These are phyloP conservation scores for Oophaga pumilio DNA, from an alignment of 2,113 vertebrate species.

Conservation along the genomic window DNA sequence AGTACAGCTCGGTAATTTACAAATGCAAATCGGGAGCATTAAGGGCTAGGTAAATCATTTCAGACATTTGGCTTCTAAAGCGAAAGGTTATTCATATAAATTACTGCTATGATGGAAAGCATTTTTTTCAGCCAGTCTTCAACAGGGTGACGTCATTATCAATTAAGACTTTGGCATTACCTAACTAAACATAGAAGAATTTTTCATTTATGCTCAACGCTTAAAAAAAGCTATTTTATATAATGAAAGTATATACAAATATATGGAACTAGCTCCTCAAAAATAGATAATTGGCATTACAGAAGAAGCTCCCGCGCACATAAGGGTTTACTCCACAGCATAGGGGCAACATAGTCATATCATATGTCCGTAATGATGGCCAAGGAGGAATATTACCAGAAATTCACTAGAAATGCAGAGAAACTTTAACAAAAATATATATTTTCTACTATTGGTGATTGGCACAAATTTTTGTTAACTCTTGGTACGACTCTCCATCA, in stretches of 20 bases:
- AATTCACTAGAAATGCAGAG: too few species aligned
- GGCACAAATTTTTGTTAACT: too few species aligned
- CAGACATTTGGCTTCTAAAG: conserved; percentile 52
- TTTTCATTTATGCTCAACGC: not conserved
- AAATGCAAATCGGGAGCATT: conserved; percentile 39
- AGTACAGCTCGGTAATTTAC: conserved; percentile 37
- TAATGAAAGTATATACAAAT: not conserved
- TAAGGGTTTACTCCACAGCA: not conserved
- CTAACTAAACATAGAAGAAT: not conserved
- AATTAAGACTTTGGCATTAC: conserved; percentile 54
- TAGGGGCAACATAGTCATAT: too few species aligned
- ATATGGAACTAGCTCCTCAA: not conserved
- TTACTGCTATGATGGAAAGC: conserved; percentile 21
- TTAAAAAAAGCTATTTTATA: not conserved
- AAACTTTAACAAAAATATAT: too few species aligned
- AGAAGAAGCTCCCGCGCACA: not conserved
- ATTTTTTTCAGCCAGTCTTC: conserved; percentile 17
- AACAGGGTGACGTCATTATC: conserved; percentile 48
- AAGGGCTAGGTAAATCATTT: conserved; percentile 39
- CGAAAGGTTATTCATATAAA: conserved; percentile 34
- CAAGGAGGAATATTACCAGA: too few species aligned
- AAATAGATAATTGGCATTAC: not conserved
- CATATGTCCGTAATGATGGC: too few species aligned
- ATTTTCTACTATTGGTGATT: too few species aligned
- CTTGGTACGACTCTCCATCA: too few species aligned